Evolutionary conservation across 2,113 vertebrate species (phyloP), one percentile per base, ranked within the genome.

Genomic region (Myodes glareolus): DNA sequence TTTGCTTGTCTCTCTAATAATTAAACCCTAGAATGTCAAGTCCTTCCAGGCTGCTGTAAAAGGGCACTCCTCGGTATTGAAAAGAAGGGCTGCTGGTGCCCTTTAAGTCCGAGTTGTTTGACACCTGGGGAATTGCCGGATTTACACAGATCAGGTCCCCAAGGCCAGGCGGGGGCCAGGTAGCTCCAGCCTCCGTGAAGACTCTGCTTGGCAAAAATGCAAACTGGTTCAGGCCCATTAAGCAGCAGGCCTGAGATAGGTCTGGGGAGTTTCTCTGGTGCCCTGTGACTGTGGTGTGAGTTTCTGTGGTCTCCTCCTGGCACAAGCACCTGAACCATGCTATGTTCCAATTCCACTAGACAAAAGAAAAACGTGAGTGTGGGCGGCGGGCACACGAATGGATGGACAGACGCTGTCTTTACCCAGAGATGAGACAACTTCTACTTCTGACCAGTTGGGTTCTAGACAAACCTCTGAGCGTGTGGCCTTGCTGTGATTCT

Each of bases 371-470:
- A 47, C 2, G 1, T 29, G n/a, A n/a, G 42, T 2, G 0, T 0
- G 7, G 3, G 36, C 14, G 55, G 47, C 47, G 19, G 23, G 14
- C 36, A 2, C 5, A 19, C 4, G 10, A 13, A 7, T 1, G 61
- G 21, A 55, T 0, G 0, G 82, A 31, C 17, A 45, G 0, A 0
- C 0, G 1, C 0, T 36, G 8, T 3, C 7, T 16, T 73, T 17
- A 1, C 39, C 36, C n/a, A 8, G 13, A 47, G 58, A 5, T 3
- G 12, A 67, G 16, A 55, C 11, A 36, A 9, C 19, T 45, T 52
- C 39, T 75, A n/a, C n/a, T n/a, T 14, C 31, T 47, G 65, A 27
- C 13, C 36, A n/a, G 25, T 12, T 9, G 16, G 13, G 75, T 13
- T n/a, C 39, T 31, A 14, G 12, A n/a, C n/a, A n/a, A n/a, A n/a